Evolutionary conservation across 2,888 invertebrate species (phyloP).

Genomic region (Lasioglossum zephyrum): DNA sequence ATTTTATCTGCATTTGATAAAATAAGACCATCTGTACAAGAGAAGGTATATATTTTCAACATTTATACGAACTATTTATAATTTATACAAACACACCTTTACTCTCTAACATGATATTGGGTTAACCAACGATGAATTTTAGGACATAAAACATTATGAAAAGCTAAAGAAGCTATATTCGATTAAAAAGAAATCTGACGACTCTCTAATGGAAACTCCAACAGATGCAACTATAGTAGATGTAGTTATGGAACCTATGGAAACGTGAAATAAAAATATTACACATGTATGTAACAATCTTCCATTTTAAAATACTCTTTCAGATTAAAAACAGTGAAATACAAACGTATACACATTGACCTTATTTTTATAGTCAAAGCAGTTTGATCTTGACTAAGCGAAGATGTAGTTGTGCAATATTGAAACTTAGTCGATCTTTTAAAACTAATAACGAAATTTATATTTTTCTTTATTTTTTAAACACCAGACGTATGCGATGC

Average conservation of each 20-base stretch:
- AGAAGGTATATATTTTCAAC: conserved; percentile 85
- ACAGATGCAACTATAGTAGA: conserved; percentile 74
- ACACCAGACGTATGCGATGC: conserved; percentile 6
- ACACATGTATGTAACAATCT: conserved; percentile 50
- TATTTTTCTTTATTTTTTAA: conserved; percentile 40
- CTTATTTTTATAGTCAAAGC: conserved; percentile 38
- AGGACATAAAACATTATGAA: conserved; percentile 92
- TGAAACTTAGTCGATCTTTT: conserved; percentile 22
- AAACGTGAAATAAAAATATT: conserved; percentile 62
- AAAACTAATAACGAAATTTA: conserved; percentile 11
- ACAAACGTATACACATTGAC: conserved; percentile 24
- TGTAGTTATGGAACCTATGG: conserved; percentile 78
- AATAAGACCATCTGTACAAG: conserved; percentile 94
- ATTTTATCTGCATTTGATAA: conserved; percentile 91
- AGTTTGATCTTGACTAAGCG: conserved; percentile 7
- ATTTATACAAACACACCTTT: background rate
- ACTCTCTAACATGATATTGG: background rate
- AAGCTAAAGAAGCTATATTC: conserved; percentile 89
- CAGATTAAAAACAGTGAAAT: conserved; percentile 17
- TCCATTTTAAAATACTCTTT: conserved; percentile 50
- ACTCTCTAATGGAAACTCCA: conserved; percentile 86
- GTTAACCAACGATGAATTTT: conserved; percentile 42
- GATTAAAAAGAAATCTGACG: conserved; percentile 85
- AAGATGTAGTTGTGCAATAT: conserved; percentile 21
- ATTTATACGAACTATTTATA: background rate